Conservation (phyloP, 2,888 invertebrate genomes). For the Neocrepidodera transversa region DNA sequence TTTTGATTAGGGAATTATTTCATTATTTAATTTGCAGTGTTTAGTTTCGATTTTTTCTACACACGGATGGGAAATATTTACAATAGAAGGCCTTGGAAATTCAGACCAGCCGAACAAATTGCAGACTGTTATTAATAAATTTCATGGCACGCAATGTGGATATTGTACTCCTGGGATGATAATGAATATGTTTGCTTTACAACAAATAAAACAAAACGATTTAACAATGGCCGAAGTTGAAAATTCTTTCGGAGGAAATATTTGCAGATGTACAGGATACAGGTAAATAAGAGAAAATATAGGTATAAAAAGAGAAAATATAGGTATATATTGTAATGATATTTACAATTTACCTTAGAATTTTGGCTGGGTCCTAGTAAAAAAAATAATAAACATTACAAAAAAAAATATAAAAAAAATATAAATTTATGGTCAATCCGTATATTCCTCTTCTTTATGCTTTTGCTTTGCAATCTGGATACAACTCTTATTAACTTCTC, state of each 20-base stretch:
- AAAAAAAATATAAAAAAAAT: too few relatives aligned
- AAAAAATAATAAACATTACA: too few relatives aligned
- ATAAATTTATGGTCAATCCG: too few relatives aligned
- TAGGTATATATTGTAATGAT: too few relatives aligned
- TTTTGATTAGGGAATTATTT: too few relatives aligned
- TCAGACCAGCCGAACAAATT: slow-evolving; percentile 66
- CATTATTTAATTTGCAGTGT: slow-evolving; percentile 55
- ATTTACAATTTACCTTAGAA: too few relatives aligned
- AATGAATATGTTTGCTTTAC: slow-evolving; percentile 73
- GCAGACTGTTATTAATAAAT: slow-evolving; percentile 66
- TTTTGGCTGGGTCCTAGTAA: too few relatives aligned
- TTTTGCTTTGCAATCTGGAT: too few relatives aligned
- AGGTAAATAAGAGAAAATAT: too few relatives aligned
- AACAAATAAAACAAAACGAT: slow-evolving; percentile 45
- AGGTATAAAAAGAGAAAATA: too few relatives aligned
- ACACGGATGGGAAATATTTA: slow-evolving; percentile 70
- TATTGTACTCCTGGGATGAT: slow-evolving; percentile 79
- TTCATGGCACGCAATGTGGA: slow-evolving; percentile 74
- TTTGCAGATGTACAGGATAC: slow-evolving; percentile 76
- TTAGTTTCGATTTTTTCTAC: slow-evolving; percentile 63
- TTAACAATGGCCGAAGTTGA: slow-evolving; percentile 70
- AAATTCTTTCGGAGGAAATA: slow-evolving; percentile 73
- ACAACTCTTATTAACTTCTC: too few relatives aligned
- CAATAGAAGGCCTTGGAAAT: slow-evolving; percentile 73
- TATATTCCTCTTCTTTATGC: too few relatives aligned